phyloP scores from a whole-genome alignment of 2,113 vertebrate species.

The Festucalex cinctus region DNA sequence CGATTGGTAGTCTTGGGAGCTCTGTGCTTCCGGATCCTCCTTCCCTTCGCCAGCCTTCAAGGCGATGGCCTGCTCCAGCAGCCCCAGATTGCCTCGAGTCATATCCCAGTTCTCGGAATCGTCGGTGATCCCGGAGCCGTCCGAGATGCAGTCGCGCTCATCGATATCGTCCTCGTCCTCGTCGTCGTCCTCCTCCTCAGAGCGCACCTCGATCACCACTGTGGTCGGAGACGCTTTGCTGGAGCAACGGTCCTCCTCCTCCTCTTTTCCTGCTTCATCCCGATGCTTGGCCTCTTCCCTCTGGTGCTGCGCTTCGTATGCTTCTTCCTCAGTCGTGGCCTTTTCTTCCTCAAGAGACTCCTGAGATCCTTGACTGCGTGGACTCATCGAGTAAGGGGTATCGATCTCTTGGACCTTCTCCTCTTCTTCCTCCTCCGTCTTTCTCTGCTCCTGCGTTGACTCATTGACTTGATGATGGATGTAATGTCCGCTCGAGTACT shows the following conservation, averaged over 20 bases:
- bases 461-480: slow-evolving; percentile 68
- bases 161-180: slow-evolving; percentile 78
- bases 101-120: slow-evolving; percentile 95
- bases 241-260: slow-evolving; percentile 54
- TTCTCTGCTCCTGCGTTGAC: slow-evolving; percentile 52
- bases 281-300: slow-evolving; percentile 30
- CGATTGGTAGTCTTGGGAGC: slow-evolving; percentile 71
- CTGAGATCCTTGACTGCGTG: slow-evolving; percentile 63
- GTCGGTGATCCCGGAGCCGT: slow-evolving; percentile 83
- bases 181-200: slow-evolving; percentile 62
- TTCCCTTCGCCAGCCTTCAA: slow-evolving; percentile 91
- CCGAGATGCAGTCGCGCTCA: slow-evolving; percentile 76
- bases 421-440: slow-evolving; percentile 53
- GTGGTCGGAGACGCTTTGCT: slow-evolving; percentile 56
- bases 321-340: slow-evolving; percentile 55
- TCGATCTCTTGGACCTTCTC: slow-evolving; percentile 42
- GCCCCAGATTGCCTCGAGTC: slow-evolving; percentile 92
- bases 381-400: slow-evolving; percentile 42
- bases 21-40: slow-evolving; percentile 72
- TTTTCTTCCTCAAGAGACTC: slow-evolving; percentile 57
- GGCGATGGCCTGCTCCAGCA: slow-evolving; percentile 95
- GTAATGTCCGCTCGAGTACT: slow-evolving; percentile 75
- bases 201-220: slow-evolving; percentile 59
- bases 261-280: slow-evolving; percentile 47
- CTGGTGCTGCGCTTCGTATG: slow-evolving; percentile 29